phyloP scores from a whole-genome alignment of 2,797 vertebrate species.

The Dermochelys coriacea region DNA sequence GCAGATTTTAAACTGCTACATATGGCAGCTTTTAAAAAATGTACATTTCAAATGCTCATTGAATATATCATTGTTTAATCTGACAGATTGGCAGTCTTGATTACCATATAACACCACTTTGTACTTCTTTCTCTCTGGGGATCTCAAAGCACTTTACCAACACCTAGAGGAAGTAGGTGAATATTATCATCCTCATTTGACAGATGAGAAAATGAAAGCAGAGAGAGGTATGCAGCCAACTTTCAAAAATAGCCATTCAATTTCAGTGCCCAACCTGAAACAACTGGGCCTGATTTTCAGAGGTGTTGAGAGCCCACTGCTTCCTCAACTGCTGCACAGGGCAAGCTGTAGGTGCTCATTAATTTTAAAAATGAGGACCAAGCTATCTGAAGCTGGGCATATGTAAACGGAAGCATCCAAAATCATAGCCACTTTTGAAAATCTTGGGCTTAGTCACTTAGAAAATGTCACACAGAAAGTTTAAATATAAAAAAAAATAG shows the following conservation, averaged over 20 bases:
- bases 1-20: neutral
- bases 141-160: neutral
- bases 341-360: neutral
- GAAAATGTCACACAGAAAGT: neutral
- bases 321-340: neutral
- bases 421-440: neutral
- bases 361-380: neutral
- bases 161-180: neutral
- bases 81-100: neutral
- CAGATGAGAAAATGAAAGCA: neutral
- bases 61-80: neutral
- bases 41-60: neutral
- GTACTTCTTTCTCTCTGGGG: neutral
- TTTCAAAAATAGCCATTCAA: neutral
- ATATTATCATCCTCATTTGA: neutral
- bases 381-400: neutral
- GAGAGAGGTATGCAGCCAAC: neutral
- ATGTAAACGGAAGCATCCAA: neutral
- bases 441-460: neutral
- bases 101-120: neutral
- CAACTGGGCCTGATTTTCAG: neutral
- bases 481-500: neutral
- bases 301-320: neutral
- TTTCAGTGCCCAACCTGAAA: neutral
- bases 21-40: fast-evolving